Conservation (phyloP, 2,113 vertebrate genomes). For the Lycocorax pyrrhopterus region DNA sequence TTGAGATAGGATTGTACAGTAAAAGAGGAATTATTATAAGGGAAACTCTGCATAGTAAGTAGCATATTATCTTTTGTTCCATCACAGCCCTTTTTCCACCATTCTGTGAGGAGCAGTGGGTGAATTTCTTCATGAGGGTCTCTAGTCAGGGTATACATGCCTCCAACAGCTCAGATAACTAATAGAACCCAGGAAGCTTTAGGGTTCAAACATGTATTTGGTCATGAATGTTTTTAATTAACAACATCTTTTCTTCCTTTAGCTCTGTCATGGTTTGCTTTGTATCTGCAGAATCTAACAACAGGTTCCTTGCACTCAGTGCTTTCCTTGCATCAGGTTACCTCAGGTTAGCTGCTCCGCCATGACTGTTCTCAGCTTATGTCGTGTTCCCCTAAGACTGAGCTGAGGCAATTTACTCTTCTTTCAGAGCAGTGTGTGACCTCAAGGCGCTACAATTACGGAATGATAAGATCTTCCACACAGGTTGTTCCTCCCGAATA, state of each 20-base stretch:
- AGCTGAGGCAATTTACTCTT: neutral
- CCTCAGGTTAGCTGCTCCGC: neutral
- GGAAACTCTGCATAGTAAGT: neutral
- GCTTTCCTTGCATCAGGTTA: neutral
- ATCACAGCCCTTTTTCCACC: neutral
- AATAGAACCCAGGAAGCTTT: neutral
- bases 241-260: neutral
- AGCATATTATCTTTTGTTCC: neutral
- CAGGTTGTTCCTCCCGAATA: neutral
- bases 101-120: neutral
- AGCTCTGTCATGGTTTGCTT: neutral
- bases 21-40: neutral
- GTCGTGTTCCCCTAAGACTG: neutral
- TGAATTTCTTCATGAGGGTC: neutral
- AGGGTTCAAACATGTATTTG: neutral
- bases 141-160: neutral
- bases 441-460: neutral
- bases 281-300: neutral
- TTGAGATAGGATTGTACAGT: neutral
- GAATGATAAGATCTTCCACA: neutral
- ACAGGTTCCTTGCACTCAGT: neutral
- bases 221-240: neutral
- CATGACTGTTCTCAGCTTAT: neutral
- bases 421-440: neutral
- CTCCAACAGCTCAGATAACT: neutral